These are phyloP conservation scores for Pteromalus puparum DNA, from an alignment of 1,140 invertebrate species.

Conservation along the genomic window DNA sequence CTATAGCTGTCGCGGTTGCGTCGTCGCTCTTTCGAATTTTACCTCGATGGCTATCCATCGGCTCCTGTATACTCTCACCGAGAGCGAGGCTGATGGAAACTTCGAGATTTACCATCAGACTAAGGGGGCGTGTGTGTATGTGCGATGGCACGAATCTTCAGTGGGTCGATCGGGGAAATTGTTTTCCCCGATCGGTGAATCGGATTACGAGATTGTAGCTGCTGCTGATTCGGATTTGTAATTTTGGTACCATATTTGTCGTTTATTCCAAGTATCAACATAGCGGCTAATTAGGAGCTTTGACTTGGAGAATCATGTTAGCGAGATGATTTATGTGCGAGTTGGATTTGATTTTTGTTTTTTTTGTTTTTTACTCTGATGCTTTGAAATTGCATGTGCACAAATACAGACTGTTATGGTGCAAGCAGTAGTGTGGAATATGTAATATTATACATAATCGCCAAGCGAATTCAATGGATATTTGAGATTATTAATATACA, in stretches of 20 bases:
- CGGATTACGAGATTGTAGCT: neutral
- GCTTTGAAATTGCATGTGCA: too few relatives aligned
- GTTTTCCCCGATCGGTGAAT: neutral
- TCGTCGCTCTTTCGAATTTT: slow-evolving; percentile 11
- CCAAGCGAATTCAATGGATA: neutral
- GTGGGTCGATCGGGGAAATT: neutral
- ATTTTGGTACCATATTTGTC: neutral
- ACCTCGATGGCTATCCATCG: neutral
- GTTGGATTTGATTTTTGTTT: too few relatives aligned
- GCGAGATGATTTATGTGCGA: too few relatives aligned
- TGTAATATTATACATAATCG: too few relatives aligned
- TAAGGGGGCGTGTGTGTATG: too few relatives aligned
- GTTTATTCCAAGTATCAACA: too few relatives aligned
- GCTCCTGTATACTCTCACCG: neutral
- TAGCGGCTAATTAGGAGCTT: too few relatives aligned
- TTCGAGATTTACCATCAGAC: neutral
- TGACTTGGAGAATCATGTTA: too few relatives aligned
- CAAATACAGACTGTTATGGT: too few relatives aligned
- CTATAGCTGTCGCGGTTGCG: neutral
- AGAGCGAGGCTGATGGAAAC: neutral
- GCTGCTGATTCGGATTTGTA: neutral
- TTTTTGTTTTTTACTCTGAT: too few relatives aligned
- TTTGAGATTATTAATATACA: neutral
- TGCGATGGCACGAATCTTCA: neutral
- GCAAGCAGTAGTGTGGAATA: too few relatives aligned